Base-by-base conservation (phyloP, 2,113 vertebrate genomes). In the Hypanus sabinus region DNA sequence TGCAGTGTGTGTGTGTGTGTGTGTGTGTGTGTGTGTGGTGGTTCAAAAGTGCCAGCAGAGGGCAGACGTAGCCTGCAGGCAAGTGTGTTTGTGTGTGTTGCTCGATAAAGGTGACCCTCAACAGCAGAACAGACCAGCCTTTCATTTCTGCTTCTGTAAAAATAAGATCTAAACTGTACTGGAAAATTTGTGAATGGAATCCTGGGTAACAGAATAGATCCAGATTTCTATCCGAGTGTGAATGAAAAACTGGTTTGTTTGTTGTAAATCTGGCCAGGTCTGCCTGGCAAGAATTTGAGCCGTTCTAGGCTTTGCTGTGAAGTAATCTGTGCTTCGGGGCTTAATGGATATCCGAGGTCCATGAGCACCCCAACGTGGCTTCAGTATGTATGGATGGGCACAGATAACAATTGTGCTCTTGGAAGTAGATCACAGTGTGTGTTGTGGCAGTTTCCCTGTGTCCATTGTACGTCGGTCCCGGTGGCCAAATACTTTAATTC, bases 61-160 rank as follows among this genome's bases (percentile, higher is more conserved):
- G 91, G 91, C 91, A 93, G 91, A 46, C 68, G 55, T 71, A 14
- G 91, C 20, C 91, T 93, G 70, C 70, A 38, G 68, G 90, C 90
- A 71, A 71, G 46, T 14, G 91, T 73, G 68, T 93, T 5, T 81
- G 11, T 81, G 91, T 73, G 70, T 93, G 60, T 73, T 33, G 73
- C 33, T 20, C 33, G 7, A 38, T 92, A 38, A 68, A 92, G 36
- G 36, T 70, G 65, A 70, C 62, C 36, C 62, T 38, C 10, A 92
- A 18, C 68, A 92, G 87, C 62, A 91, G 30, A 68, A 36, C 60
- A 36, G 62, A 91, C 18, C n/a, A 68, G 60, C 24, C 88, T 11
- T 92, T 38, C 79, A 1, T 0, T 5, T 87, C 68, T 24, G 6
- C 68, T 22, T 70, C 27, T 70, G 18, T 38, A 70, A 87, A 24